These are phyloP conservation scores for Oncorhynchus tshawytscha DNA, from an alignment of 2,113 vertebrate species.

Conservation along the genomic window DNA sequence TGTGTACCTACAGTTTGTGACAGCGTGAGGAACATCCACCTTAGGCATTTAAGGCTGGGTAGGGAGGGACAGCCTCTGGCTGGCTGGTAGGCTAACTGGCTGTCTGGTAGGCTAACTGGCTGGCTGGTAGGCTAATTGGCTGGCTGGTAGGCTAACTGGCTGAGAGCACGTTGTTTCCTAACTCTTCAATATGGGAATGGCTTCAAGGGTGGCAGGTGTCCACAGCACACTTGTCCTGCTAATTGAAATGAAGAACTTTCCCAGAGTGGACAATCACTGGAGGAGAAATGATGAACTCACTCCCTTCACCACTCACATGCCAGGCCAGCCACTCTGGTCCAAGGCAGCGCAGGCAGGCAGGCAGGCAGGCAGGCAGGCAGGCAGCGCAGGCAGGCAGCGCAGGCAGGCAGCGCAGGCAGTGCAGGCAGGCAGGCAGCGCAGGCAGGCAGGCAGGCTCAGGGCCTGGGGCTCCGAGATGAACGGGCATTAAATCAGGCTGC, in stretches of 20 bases:
- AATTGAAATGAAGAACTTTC: conserved; percentile 50
- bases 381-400: background rate
- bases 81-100: background rate
- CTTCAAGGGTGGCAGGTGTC: conserved; percentile 40
- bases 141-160: conserved; percentile 5
- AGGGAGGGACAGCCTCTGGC: conserved; percentile 18
- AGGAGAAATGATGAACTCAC: conserved; percentile 41
- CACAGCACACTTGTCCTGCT: conserved; percentile 46
- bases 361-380: no score
- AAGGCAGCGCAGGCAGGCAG: conserved; percentile 4
- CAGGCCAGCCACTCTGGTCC: conserved; percentile 36
- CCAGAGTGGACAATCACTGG: conserved; percentile 25
- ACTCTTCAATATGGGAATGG: conserved; percentile 3
- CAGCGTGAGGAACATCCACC: conserved; percentile 4
- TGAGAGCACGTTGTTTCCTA: conserved; percentile 13
- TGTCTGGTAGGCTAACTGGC: no score
- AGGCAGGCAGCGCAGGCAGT: background rate
- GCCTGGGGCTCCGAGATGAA: conserved; percentile 40
- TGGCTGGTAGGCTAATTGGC: background rate
- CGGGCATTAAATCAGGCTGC: conserved; percentile 40
- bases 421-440: no score
- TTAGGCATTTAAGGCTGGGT: conserved; percentile 14
- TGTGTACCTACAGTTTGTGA: conserved; percentile 3
- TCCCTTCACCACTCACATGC: conserved; percentile 10
- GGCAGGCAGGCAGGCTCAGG: background rate